phyloP scores from a whole-genome alignment of 2,888 invertebrate species.

The Plutella xylostella region DNA sequence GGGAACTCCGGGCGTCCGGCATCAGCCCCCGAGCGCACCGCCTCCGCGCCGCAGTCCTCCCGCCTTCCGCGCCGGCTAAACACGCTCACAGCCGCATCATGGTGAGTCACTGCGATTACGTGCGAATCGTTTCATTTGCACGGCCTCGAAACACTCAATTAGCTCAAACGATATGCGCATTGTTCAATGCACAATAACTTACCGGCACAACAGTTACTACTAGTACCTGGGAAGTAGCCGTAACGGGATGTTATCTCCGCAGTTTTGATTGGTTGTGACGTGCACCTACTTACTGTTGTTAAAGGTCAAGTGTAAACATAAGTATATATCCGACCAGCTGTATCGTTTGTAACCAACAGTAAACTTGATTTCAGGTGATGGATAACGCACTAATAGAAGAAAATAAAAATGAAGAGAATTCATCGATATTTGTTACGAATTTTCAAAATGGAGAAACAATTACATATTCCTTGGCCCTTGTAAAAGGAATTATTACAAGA shows the following conservation, averaged over 20 bases:
- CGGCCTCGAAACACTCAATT: constrained; percentile 14
- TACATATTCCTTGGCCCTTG: constrained; percentile 70
- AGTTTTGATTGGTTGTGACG: background rate
- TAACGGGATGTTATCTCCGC: background rate
- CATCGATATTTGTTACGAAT: constrained; percentile 66
- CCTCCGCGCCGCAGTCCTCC: constrained; percentile 49
- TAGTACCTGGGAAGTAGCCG: background rate
- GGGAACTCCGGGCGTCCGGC: background rate
- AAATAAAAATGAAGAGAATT: constrained; percentile 51
- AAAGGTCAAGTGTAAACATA: background rate
- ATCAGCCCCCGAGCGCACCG: constrained; percentile 26
- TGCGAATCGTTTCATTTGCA: constrained; percentile 55
- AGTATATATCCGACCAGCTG: background rate
- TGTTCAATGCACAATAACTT: background rate
- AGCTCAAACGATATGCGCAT: background rate
- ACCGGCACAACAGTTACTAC: background rate
- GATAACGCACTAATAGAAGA: constrained; percentile 57
- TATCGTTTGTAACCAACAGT: background rate
- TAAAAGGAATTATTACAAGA: constrained; percentile 70
- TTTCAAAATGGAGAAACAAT: constrained; percentile 72
- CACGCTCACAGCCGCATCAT: constrained; percentile 62
- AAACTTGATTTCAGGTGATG: constrained; percentile 57
- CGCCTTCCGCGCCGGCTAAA: constrained; percentile 54
- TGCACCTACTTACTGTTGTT: background rate
- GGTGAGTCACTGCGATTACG: constrained; percentile 61